Base-by-base conservation (phyloP, 2,113 vertebrate species). In the Grammomys dolichurus region DNA sequence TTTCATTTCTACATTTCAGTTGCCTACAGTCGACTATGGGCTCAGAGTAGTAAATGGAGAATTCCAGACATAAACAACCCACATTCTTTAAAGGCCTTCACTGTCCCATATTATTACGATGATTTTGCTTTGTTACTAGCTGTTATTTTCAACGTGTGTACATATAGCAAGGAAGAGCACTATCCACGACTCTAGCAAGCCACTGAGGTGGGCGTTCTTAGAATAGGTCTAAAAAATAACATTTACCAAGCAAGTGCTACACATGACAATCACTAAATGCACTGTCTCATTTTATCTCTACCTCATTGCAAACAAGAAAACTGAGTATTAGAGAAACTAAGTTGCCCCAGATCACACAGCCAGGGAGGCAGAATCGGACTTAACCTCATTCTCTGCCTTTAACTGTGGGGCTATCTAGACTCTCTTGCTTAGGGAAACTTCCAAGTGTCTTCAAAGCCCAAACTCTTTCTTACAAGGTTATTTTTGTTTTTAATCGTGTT, bases 331-430 rank as follows among this genome's bases (percentile, higher is more conserved):
- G 24, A 93, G 60, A 87, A 78, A 51, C 70, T 92, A 54, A 97
- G 9, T 51, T n/a, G 9, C 87, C 31, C 12, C 65, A 87, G 63
- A 10, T 91, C 90, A 96, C 33, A 89, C 36, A 96, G 86, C 54
- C 77, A 60, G 28, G 89, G n/a, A 51, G 56, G 88, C 43, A 92
- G 56, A 56, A 31, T 33, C 13, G 94, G 3, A 48, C 43, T 36
- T 46, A 40, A 95, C 95, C 31, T 90, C 54, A 65, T n/a, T 43
- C 20, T 93, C 91, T 95, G 56, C 69, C 48, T 93, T 97, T 63
- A 92, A 76, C 19, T 19, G 43, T 4, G 14, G 31, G 67, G 5
- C 24, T 69, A 6, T 31, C 16, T 77, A 63, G 86, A 75, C 36
- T 91, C 67, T 36, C n/a, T 93, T 69, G 13, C 16, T 88, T 92